phyloP scores from a whole-genome alignment of 1,140 invertebrate genomes.

The Platorchestia sp. region DNA sequence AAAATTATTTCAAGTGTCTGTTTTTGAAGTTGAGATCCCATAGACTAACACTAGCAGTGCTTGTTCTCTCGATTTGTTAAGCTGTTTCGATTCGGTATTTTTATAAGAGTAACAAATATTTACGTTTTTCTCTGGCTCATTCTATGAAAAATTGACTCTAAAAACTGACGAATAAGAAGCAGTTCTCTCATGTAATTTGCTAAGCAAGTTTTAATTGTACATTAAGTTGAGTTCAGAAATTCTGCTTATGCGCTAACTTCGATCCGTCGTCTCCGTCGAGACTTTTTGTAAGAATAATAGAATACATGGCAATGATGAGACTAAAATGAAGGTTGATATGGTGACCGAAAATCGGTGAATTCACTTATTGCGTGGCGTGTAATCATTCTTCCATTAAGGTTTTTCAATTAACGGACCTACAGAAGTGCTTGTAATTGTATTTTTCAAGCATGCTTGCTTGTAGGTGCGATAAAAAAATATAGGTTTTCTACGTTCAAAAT shows the following conservation, averaged over 20 bases:
- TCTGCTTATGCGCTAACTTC: not conserved
- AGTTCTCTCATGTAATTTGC: not conserved
- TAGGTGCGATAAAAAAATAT: too few species aligned
- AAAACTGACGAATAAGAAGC: not conserved
- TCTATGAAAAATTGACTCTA: not conserved
- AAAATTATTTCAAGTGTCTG: not conserved
- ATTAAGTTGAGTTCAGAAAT: not conserved
- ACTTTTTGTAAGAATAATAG: not conserved
- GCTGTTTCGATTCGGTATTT: not conserved
- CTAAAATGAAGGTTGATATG: not conserved
- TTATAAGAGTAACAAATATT: not conserved
- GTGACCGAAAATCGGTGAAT: not conserved
- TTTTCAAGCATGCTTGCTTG: too few species aligned
- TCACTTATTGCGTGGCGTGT: not conserved
- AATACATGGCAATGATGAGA: not conserved
- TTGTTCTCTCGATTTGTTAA: not conserved
- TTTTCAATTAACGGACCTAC: too few species aligned
- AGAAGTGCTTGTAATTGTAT: too few species aligned
- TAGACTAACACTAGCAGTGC: not conserved
- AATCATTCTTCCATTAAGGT: not conserved
- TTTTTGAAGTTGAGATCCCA: not conserved
- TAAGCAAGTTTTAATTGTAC: not conserved
- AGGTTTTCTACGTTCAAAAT: too few species aligned
- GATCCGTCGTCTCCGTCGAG: not conserved
- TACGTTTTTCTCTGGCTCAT: not conserved